These are phyloP conservation scores for Otolemur crassicaudatus DNA, from an alignment of 2,797 vertebrate genomes.

Conservation along the genomic window DNA sequence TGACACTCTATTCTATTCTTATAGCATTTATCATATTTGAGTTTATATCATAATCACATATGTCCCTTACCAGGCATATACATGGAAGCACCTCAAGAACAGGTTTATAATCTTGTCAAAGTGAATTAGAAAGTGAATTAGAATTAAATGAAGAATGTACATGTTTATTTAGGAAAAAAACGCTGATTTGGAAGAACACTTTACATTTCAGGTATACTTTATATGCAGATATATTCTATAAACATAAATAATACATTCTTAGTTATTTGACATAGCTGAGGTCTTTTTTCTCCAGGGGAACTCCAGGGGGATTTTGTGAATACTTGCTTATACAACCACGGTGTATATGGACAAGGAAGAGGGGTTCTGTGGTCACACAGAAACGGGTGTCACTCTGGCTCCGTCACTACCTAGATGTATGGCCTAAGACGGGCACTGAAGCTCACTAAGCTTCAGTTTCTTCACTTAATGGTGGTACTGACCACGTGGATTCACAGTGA, in stretches of 20 bases:
- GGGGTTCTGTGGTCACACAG: not conserved
- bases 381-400: not conserved
- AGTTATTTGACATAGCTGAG: not conserved
- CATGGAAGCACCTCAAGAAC: not conserved
- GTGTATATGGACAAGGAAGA: not conserved
- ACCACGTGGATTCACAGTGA: not conserved
- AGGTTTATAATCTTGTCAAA: not conserved
- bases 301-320: not conserved
- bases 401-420: not conserved
- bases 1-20: not conserved
- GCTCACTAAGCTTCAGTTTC: not conserved
- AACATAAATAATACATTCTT: not conserved
- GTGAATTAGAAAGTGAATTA: conserved; percentile 41
- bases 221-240: not conserved
- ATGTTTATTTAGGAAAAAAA: not conserved
- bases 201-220: not conserved
- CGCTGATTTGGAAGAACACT: not conserved
- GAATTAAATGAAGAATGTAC: not conserved
- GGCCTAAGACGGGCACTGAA: not conserved
- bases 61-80: not conserved
- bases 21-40: not conserved
- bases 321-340: no score
- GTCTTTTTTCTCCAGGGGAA: not conserved
- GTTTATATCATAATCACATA: not conserved
- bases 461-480: not conserved